phyloP scores from a whole-genome alignment of 2,113 vertebrate species.

The Saguinus midas region DNA sequence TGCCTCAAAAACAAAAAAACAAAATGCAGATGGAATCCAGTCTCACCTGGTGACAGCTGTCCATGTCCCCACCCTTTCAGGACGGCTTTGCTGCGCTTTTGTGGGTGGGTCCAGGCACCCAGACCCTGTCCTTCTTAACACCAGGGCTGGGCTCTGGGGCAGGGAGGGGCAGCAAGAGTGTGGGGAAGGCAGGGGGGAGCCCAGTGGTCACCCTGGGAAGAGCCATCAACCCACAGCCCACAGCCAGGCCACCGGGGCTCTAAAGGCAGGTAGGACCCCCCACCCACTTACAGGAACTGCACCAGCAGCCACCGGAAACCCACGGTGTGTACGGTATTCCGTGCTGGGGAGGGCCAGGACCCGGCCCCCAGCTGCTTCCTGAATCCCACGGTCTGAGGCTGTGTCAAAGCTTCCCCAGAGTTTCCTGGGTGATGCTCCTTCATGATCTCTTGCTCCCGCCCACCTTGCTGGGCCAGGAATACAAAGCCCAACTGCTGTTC shows the following conservation, averaged over 20 bases:
- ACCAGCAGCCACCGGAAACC: neutral
- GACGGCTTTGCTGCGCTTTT: neutral
- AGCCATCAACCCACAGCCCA: neutral
- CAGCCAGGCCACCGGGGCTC: neutral
- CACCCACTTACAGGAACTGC: rapidly evolving
- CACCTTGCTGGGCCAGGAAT: neutral
- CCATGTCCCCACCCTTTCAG: neutral
- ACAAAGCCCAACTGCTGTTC: neutral
- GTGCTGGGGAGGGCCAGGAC: neutral
- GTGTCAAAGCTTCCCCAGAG: neutral
- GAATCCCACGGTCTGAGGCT: neutral
- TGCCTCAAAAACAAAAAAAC: no score
- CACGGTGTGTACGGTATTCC: neutral
- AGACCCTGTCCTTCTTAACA: neutral
- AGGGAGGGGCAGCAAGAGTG: no score
- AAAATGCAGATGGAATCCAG: neutral
- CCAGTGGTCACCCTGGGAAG: neutral
- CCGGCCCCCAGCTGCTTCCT: neutral
- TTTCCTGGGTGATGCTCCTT: neutral
- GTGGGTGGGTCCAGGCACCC: neutral
- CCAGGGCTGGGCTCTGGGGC: neutral
- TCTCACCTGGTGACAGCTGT: neutral
- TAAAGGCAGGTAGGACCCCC: neutral
- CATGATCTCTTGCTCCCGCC: rapidly evolving
- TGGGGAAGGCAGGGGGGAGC: neutral